A percentile compares a stretch with the other conserved stretches of the same genome.
Evolutionary conservation across 92 coral and sea anemone species (phyloP).

Genomic region (Actinostola sp.): DNA sequence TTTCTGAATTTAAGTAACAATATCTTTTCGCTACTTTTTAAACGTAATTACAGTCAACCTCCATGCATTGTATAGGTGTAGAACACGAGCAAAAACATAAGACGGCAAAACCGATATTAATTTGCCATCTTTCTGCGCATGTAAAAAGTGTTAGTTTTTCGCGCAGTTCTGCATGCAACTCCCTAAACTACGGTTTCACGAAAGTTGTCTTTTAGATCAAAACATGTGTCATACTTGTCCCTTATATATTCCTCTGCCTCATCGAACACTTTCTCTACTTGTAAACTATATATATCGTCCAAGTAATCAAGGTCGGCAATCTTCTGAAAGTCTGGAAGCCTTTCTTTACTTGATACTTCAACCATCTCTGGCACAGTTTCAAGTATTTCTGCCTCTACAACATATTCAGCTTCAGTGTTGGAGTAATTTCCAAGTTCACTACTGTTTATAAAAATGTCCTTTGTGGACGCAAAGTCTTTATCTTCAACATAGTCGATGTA

Average conservation of each 20-base stretch:
- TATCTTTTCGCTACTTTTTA: no score
- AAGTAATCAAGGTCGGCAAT: not conserved
- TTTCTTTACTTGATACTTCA: not conserved
- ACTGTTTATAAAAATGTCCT: not conserved
- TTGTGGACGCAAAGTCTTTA: not conserved
- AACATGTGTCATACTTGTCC: not conserved
- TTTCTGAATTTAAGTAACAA: no score
- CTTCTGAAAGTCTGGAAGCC: not conserved
- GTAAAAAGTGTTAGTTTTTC: no score
- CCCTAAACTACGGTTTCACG: conserved; percentile 28
- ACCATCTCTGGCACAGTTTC: not conserved
- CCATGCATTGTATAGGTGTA: no score
- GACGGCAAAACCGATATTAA: no score
- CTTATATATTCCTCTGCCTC: not conserved
- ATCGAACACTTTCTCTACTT: not conserved
- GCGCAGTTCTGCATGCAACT: no score
- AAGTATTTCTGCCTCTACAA: not conserved
- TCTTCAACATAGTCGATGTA: not conserved
- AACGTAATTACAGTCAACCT: no score
- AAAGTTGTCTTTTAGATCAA: not conserved
- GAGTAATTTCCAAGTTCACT: not conserved
- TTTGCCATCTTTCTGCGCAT: no score
- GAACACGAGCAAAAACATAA: no score
- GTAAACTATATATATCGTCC: conserved; percentile 9
- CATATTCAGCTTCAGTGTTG: not conserved